Base-by-base conservation (phyloP, 2,888 invertebrate species). In the Tinea semifulvella region DNA sequence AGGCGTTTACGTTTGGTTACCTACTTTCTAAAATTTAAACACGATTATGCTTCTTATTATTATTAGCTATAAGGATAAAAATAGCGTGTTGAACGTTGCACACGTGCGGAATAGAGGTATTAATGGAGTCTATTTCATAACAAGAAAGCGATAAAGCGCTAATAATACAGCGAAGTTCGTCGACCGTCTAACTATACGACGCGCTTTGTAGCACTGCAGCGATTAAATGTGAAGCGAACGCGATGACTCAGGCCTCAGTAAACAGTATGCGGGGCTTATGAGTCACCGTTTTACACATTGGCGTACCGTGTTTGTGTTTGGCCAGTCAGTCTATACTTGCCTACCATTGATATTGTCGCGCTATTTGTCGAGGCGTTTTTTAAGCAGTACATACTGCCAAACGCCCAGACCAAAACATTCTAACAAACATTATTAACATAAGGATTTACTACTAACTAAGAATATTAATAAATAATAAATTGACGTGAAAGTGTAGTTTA, bases 201-300 rank as follows among this genome's bases (percentile, higher is more conserved):
- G 6, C 13, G 40, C 8, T 20, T 40, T 53, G 54, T 53, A 73
- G 77, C 79, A 79, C 75, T 77, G 56, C 55, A 62, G 54, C 63
- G 77, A 75, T 74, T 59, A 49, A 2, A 2, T 58, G 56, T 53
- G 58, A 58, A 58, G 53, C 62, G 65, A 51, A 50, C 73, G 80
- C 77, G 77, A 79, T 79, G 77, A 79, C 79, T 36, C 47, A 79
- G 76, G 79, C 79, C 71, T 79, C 74, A 69, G 77, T 79, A 80
- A 80, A 80, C 79, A 80, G 80, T 77, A 79, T 80, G 80, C 80
- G 79, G 79, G 79, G 72, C 80, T 80, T n/a, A 79, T 80, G 80
- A 80, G 77, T 79, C 80, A 80, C 80, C 77, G 70, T 76, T 80
- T 79, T 79, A 80, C 80, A 80, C 80, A 80, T 79, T 80, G 77